Evolutionary conservation across 2,888 invertebrate genomes (phyloP), one percentile per base, ranked within the genome.

Genomic region (Petrolisthes manimaculis): DNA sequence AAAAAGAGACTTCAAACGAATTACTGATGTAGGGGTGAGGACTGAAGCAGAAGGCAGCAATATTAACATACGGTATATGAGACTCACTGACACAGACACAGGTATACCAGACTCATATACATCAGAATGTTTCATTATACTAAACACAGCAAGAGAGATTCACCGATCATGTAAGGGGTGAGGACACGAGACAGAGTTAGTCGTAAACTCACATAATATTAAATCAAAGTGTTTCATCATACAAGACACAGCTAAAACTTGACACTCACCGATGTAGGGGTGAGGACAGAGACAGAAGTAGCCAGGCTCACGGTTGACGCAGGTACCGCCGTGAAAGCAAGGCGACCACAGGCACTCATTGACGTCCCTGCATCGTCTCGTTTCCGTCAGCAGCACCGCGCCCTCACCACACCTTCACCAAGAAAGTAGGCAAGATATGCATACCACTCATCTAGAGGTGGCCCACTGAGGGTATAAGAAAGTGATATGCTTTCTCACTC

Each of bases 291-390:
- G 53, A 51, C 83, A 83, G 14, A 84, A 3, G 51, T 88, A 84
- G 3, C 87, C 87, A 3, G 87, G 87, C 14, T 88, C 84, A 8
- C n/a, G 83, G 71, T 88, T 88, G 71, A 88, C 51, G 74, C 87
- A 88, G 71, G 87, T 88, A 55, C 87, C 87, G 8, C 84, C 79
- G 71, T 88, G 83, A 74, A 88, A 79, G 56, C 87, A 88, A 1
- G 87, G 87, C 4, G 83, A 79, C 79, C 87, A 83, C 24, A 84
- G 51, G 61, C 87, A 88, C 80, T 88, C 87, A 14, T 88, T 88
- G 24, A 84, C 83, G 56, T 88, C 87, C 54, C 56, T 69, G 74
- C 87, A 88, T 4, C 69, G 54, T 5, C 79, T 71, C 21, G 74
- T 83, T 56, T 83, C 83, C 53, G 56, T 21, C 18, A 81, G 24